Evolutionary conservation across 2,888 invertebrate species (phyloP), one percentile per base, ranked within the genome.

Genomic region (Zygogramma bicolorata): DNA sequence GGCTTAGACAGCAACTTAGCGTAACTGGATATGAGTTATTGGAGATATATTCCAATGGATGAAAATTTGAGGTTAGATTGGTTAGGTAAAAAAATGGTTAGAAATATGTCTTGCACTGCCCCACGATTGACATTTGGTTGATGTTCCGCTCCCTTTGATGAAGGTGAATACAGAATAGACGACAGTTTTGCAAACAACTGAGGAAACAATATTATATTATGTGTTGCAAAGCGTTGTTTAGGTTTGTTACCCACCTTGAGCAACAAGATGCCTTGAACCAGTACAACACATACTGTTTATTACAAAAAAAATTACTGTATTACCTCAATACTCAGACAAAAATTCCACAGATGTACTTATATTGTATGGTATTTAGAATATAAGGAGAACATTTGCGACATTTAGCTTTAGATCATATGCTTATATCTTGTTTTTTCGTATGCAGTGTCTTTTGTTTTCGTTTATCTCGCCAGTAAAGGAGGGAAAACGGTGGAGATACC

Each of bases 241-340:
- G 62, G 60, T 65, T 34, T 65, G 61, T 74, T 70, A 70, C 75
- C 67, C 76, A 77, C 75, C 75, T 77, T 71, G 80, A 76, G 85
- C 85, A 87, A 87, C 87, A 87, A 87, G 87, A 86, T 87, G 87
- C 87, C 87, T 87, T 87, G 84, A 86, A 84, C 86, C 86, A 87
- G 87, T 87, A 87, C 87, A 87, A 87, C 85, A 86, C 84, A 85
- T 77, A 82, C 82, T 84, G 83, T 84, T 85, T 83, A 84, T 81
- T 84, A 85, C 83, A 85, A 85, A 83, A 82, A n/a, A 84, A 80
- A 79, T 79, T 81, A 83, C 84, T 84, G 84, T 85, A 86, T 86
- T 87, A 87, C 87, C 87, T 87, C 87, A 87, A 85, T 85, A 87
- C 87, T 87, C 86, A 86, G 84, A 84, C 77, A 82, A 82, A 82